phyloP scores from a whole-genome alignment of 92 coral and sea anemone genomes.

The Palythoa grandiflora region DNA sequence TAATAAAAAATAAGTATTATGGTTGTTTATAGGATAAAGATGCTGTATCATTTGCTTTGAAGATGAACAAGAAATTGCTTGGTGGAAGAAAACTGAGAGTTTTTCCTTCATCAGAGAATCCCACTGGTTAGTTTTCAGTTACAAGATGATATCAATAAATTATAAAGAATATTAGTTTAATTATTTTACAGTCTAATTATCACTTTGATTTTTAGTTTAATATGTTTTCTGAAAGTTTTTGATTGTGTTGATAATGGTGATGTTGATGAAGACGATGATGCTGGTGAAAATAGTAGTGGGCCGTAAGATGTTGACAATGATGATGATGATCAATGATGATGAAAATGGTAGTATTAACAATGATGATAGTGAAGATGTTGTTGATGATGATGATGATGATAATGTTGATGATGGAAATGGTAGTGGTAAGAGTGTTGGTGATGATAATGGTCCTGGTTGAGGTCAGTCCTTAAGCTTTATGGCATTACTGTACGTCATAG shows the following conservation, averaged over 20 bases:
- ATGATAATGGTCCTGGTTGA: not conserved
- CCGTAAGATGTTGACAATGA: not conserved
- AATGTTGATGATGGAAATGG: not conserved
- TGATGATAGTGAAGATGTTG: not conserved
- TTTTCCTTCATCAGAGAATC: slow-evolving; percentile 87
- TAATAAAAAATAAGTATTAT: no score
- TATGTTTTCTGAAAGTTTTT: no score
- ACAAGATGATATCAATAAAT: not conserved
- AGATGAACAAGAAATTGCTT: slow-evolving; percentile 73
- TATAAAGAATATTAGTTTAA: not conserved
- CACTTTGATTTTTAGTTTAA: not conserved
- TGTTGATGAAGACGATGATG: not conserved
- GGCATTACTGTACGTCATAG: not conserved
- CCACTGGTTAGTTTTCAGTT: slow-evolving; percentile 29
- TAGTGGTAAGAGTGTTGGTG: not conserved
- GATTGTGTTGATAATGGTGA: not conserved
- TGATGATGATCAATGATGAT: not conserved
- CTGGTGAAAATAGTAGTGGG: no score
- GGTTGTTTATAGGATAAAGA: slow-evolving; percentile 70
- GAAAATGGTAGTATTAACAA: not conserved
- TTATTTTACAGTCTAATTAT: not conserved
- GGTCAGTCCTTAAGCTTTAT: not conserved
- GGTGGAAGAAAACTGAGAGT: slow-evolving; percentile 85
- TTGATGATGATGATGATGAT: not conserved
- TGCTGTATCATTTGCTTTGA: slow-evolving; percentile 89